These are phyloP conservation scores for Calidris pygmaea DNA, from an alignment of 2,113 vertebrate species.

Conservation along the genomic window DNA sequence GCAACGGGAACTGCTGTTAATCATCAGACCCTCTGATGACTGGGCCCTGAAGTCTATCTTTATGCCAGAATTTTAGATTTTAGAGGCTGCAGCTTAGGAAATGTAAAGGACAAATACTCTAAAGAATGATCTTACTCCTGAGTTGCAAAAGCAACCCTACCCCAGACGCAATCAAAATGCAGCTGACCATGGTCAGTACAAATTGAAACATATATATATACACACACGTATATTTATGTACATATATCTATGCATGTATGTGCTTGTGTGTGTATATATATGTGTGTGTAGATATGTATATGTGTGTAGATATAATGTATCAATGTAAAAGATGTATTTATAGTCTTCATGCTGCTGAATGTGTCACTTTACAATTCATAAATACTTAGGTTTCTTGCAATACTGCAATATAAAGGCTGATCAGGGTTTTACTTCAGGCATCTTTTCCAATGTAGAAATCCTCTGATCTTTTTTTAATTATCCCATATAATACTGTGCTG, in stretches of 20 bases:
- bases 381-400: constrained; percentile 23
- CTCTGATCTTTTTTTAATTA: not conserved
- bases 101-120: not conserved
- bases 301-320: constrained; percentile 59
- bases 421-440: constrained; percentile 27
- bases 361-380: constrained; percentile 66
- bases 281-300: constrained; percentile 47
- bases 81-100: not conserved
- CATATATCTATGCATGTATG: not conserved
- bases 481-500: not conserved
- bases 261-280: not conserved
- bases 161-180: not conserved
- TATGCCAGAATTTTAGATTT: not conserved
- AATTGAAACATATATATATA: not conserved
- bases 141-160: not conserved
- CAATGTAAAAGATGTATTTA: constrained; percentile 69
- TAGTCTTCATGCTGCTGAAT: constrained; percentile 69
- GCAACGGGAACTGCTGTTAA: not conserved
- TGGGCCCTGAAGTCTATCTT: not conserved
- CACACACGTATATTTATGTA: not conserved
- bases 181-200: constrained; percentile 1
- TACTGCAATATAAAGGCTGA: constrained; percentile 27
- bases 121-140: not conserved
- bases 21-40: not conserved
- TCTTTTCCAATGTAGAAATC: not conserved